A percentile compares a stretch with the other conserved stretches of the same genome.
Conservation (phyloP, 1,140 invertebrate species). For the Rhizoglyphus robini region DNA sequence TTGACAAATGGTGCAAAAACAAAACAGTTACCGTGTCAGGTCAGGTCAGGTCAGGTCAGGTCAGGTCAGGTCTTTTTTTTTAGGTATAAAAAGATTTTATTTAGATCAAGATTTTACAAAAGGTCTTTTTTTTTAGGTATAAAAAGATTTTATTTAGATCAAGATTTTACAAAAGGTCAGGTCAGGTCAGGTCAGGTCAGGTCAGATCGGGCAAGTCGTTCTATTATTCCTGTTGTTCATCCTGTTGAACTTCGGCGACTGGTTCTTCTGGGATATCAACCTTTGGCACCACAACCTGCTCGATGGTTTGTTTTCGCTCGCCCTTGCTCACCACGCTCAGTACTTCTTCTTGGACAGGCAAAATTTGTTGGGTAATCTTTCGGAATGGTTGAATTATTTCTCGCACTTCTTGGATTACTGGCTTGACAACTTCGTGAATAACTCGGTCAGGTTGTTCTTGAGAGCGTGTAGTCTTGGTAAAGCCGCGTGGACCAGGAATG, state of each 20-base stretch:
- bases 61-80: too few species aligned
- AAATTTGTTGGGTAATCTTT: slow-evolving; percentile 20
- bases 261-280: slow-evolving; percentile 1
- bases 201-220: neutral
- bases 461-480: slow-evolving; percentile 15
- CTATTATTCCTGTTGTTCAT: neutral
- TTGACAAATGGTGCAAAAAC: slow-evolving; percentile 11
- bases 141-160: too few species aligned
- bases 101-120: too few species aligned
- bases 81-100: too few species aligned
- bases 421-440: slow-evolving; percentile 20
- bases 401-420: slow-evolving; percentile 22
- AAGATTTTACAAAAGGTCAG: too few species aligned
- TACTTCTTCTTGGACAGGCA: slow-evolving; percentile 21
- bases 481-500: slow-evolving; percentile 3
- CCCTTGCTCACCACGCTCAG: slow-evolving; percentile 15
- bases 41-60: too few species aligned
- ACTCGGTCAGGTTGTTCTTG: slow-evolving; percentile 18
- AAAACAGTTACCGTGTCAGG: too few species aligned
- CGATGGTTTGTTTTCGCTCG: slow-evolving; percentile 7
- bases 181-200: too few species aligned
- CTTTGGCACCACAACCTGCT: slow-evolving; percentile 17
- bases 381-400: slow-evolving; percentile 22
- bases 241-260: neutral
- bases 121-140: too few species aligned